Evolutionary conservation across 2,113 vertebrate genomes (phyloP).

Genomic region (Podarcis cretensis): DNA sequence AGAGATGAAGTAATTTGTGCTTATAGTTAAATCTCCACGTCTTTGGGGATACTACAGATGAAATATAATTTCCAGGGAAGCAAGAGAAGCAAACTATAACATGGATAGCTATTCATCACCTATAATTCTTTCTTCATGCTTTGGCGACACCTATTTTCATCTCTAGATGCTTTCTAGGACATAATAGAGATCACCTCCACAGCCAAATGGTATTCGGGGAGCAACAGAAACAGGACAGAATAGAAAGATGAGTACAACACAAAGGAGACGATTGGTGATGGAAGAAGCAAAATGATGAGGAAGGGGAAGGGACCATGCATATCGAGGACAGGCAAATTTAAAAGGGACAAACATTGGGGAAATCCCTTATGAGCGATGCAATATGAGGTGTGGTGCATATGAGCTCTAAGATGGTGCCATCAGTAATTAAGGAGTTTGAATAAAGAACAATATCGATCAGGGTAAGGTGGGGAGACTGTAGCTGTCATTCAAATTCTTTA

Average conservation of each 20-base stretch:
- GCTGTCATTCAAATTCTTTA: neutral
- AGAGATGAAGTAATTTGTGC: slow-evolving; percentile 35
- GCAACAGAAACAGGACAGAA: neutral
- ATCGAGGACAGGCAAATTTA: neutral
- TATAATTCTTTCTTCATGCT: neutral
- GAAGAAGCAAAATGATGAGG: neutral
- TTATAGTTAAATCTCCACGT: slow-evolving; percentile 1
- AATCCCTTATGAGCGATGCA: neutral
- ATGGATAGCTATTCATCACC: slow-evolving; percentile 9
- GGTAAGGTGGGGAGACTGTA: neutral
- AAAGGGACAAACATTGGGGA: neutral
- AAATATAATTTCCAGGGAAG: slow-evolving; percentile 7
- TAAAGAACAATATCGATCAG: neutral
- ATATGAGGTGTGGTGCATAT: neutral
- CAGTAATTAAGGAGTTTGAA: neutral
- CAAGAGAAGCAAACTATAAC: neutral
- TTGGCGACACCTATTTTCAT: neutral
- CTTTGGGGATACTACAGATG: slow-evolving; percentile 2
- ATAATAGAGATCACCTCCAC: neutral
- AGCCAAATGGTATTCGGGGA: neutral
- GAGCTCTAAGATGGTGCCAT: neutral
- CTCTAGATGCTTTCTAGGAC: neutral
- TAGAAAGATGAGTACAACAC: neutral
- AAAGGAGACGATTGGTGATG: neutral
- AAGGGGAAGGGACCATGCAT: neutral